Conservation (phyloP, 2,888 invertebrate genomes). For the Mimumesa dahlbomi region DNA sequence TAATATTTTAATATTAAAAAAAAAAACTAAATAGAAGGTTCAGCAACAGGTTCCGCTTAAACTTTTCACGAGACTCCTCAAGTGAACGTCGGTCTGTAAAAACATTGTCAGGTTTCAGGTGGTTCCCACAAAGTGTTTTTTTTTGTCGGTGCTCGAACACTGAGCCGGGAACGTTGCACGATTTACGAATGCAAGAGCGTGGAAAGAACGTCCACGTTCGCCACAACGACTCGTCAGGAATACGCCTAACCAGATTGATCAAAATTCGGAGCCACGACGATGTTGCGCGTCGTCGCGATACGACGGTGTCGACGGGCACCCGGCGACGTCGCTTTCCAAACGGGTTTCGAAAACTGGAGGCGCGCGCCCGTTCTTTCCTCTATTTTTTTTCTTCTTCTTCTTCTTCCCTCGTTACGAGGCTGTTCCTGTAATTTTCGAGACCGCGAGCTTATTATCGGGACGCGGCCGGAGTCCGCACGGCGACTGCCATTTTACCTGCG, state of each 20-base stretch:
- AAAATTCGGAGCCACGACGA: not conserved
- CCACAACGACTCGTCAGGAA: not conserved
- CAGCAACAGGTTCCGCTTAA: no score
- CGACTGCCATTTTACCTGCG: conserved; percentile 70
- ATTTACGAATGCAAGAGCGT: conserved; percentile 4
- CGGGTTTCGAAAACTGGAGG: not conserved
- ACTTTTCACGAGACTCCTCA: no score
- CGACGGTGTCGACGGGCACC: not conserved
- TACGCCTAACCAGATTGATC: conserved; percentile 27
- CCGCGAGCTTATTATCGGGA: conserved; percentile 32
- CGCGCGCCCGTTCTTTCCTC: not conserved
- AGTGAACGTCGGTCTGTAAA: no score
- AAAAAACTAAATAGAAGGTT: no score
- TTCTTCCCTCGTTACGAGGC: not conserved
- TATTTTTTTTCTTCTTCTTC: no score
- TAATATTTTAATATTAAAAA: no score
- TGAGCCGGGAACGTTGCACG: not conserved
- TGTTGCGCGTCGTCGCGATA: not conserved
- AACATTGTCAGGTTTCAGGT: not conserved
- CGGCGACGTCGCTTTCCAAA: conserved; percentile 16
- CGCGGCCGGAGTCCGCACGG: conserved; percentile 24
- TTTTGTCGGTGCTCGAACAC: no score
- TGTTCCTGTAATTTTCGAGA: conserved; percentile 18
- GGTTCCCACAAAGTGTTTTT: not conserved
- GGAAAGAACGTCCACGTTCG: not conserved